Evolutionary conservation across 1,140 invertebrate species (phyloP), one percentile per base, ranked within the genome.

Genomic region (Halyomorpha halys): DNA sequence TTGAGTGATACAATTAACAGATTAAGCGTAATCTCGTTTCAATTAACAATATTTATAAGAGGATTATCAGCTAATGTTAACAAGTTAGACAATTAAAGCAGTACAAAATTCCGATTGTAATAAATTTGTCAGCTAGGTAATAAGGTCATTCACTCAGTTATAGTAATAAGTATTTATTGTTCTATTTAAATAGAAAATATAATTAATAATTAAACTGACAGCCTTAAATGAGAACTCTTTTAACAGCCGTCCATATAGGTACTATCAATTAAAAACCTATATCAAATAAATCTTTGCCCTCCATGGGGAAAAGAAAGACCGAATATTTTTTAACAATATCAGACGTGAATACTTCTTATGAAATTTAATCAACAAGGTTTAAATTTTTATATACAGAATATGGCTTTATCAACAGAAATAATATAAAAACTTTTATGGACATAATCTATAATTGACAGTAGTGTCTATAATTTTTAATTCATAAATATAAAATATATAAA

Each of bases 401-500:
- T 19, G 47, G 47, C 21, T n/a, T 19, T 49, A 49, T 49, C 21
- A 49, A 19, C n/a, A 49, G n/a, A 49, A 49, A 49, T 49, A 18
- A 49, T 21, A 19, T 49, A 21, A 21, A 49, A 49, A 49, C 47
- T 49, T 39, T 39, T 49, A 3, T 21, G 23, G 18, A 21, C 53
- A 25, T 56, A 56, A 56, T 56, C 53, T 56, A 56, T 56, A 56
- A 56, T 56, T 56, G 53, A 56, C 53, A 56, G 34, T 39, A 56
- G 18, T 56, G 23, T 56, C 23, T 11, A 56, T 56, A 25, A 56
- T 23, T 56, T 56, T 16, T 56, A 56, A 23, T 56, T 56, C 53
- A 56, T 25, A 56, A 56, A 56, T 56, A 56, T 56, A 56, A 56
- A 56, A 56, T 56, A 56, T 56, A 56, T 56, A 56, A 56, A 56